These are phyloP conservation scores for Pocota personata DNA, from an alignment of 2,888 invertebrate species.

Conservation along the genomic window DNA sequence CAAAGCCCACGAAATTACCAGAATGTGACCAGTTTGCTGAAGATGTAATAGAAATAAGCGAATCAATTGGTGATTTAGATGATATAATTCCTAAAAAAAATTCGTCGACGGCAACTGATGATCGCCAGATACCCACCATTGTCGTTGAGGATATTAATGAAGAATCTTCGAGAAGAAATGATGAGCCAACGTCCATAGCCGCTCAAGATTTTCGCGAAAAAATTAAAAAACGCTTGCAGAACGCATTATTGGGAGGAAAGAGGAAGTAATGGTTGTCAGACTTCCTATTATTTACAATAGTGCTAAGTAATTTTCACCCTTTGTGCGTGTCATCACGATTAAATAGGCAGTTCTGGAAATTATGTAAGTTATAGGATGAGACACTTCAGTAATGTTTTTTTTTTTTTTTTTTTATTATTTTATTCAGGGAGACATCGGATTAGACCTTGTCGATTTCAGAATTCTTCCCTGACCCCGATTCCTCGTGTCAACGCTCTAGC, in stretches of 20 bases:
- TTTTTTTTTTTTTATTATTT: no score
- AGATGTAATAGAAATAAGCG: constrained; percentile 17
- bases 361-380: no score
- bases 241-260: constrained; percentile 79
- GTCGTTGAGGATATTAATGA: not conserved
- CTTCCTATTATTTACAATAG: not conserved
- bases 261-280: constrained; percentile 65
- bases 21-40: constrained; percentile 27
- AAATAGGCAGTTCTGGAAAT: no score
- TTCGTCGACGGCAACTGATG: not conserved
- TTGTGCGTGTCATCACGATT: no score
- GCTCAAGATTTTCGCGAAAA: constrained; percentile 80
- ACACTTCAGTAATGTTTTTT: no score
- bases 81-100: not conserved
- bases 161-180: not conserved
- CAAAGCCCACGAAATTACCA: not conserved
- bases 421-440: no score
- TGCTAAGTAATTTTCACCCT: no score
- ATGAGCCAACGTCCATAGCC: constrained; percentile 31
- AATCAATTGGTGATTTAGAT: constrained; percentile 7
- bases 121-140: not conserved
- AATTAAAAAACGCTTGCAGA: constrained; percentile 81
- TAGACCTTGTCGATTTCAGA: no score
- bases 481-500: no score
- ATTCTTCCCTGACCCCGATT: no score